Conservation (phyloP, 2,888 invertebrate species). For the Uloborus plumipes region DNA sequence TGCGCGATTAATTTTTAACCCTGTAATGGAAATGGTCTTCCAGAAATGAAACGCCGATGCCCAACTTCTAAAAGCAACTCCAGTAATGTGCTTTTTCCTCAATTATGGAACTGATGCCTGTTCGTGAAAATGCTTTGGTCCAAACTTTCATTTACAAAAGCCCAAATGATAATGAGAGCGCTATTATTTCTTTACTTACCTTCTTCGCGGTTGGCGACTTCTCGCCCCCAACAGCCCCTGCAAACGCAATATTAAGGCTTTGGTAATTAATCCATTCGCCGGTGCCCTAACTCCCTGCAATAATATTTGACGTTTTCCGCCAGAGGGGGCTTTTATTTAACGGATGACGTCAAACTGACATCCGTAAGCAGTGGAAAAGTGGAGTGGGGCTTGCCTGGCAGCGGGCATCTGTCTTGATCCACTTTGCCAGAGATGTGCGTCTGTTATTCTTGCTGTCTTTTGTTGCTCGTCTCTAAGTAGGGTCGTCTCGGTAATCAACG, state of each 20-base stretch:
- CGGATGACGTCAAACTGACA: slow-evolving; percentile 1
- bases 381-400: neutral
- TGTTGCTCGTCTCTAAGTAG: no score
- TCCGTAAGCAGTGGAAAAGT: neutral
- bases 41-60: neutral
- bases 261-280: slow-evolving; percentile 35
- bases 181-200: no score
- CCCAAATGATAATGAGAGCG: slow-evolving; percentile 1
- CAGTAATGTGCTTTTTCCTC: neutral
- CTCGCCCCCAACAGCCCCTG: neutral
- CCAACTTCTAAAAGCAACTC: neutral
- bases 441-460: no score
- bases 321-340: slow-evolving; percentile 7
- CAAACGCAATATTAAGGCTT: slow-evolving; percentile 30
- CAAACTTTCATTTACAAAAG: neutral
- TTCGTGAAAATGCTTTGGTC: neutral
- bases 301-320: slow-evolving; percentile 31
- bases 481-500: no score
- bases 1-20: slow-evolving; percentile 1
- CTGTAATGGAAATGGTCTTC: neutral
- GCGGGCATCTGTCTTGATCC: no score
- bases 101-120: slow-evolving; percentile 9
- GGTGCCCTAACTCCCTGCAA: neutral
- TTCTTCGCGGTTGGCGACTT: neutral
- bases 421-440: no score